Evolutionary conservation across 30 jellyfish, hydroid and myxozoan species (phyloP), one percentile per base, ranked within the genome.

Genomic region (Aurelia sp.): DNA sequence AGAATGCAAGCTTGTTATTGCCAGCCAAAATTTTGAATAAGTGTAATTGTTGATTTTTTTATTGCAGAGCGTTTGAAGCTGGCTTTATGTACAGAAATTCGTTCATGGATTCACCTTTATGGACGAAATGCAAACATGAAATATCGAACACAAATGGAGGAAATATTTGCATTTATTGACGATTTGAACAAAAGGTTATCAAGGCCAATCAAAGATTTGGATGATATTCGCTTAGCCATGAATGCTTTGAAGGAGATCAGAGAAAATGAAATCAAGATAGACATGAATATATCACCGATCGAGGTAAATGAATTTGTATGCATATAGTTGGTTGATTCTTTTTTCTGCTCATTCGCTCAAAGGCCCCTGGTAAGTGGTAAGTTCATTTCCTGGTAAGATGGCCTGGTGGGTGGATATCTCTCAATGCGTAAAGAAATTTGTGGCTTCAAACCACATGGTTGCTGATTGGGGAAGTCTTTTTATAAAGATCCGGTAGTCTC

Each of bases 241-340:
- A 64, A 74, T 65, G 92, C 97, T 15, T 74, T 89, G 92, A 89
- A 73, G 21, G 97, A 89, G 71, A 31, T 89, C 20, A 66, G 97
- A 60, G 92, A 89, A 62, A 72, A 89, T 21, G 97, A 89, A 59
- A 89, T 89, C 62, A 66, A 73, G 55, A 89, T 89, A 60, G 97
- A 91, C 57, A 91, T 91, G 97, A 80, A 77, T 53, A 87, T 91
- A 41, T 82, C 93, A 6, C 97, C 97, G 18, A 91, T 91, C 66
- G 97, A 91, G 79, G 97, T 90, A 55, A 44, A 44, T 44, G 55
- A 44, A 9, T 44, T 44, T 44, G 10, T 37, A 3, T 37, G 11
- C 50, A 37, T 37, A 37, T 37, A 37, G 11, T 37, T 37, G 9
- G 7, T 37, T 0, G 33, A 27, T 27, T 27, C 33, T 27, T 27